A percentile compares a stretch with the other conserved stretches of the same genome.
phyloP scores from a whole-genome alignment of 2,113 vertebrate species.

The Pagrus major region DNA sequence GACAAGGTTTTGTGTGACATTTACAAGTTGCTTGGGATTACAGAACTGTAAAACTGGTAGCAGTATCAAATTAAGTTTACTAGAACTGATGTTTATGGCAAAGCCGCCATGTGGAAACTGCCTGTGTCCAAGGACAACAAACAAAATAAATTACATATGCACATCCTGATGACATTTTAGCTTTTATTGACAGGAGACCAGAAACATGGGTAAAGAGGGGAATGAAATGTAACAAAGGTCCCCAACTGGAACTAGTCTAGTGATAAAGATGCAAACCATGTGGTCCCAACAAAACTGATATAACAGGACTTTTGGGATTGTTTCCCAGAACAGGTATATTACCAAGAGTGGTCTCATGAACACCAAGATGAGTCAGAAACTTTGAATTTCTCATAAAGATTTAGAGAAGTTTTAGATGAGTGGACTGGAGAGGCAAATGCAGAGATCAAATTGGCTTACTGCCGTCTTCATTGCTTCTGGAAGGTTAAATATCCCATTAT shows the following conservation, averaged over 20 bases:
- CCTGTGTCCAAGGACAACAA: background rate
- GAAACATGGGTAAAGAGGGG: no score
- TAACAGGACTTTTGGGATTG: no score
- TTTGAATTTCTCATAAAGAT: background rate
- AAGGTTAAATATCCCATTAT: slow-evolving; percentile 20
- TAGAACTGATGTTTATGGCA: background rate
- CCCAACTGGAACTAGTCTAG: background rate
- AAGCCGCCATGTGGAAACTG: background rate
- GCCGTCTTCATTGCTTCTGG: background rate
- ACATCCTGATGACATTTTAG: background rate
- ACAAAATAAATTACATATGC: background rate
- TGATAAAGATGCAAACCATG: no score
- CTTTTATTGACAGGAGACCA: background rate
- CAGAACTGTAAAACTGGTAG: background rate
- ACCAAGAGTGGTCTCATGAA: background rate
- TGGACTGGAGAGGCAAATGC: no score
- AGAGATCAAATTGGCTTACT: background rate
- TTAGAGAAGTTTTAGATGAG: no score
- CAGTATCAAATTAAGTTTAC: background rate
- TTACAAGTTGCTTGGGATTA: background rate
- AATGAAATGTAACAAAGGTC: background rate
- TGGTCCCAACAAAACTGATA: no score
- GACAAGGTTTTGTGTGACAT: no score
- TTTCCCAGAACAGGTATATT: background rate
- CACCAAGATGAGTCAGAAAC: background rate